A percentile compares a stretch with the other conserved stretches of the same genome.
Evolutionary conservation across 2,113 vertebrate species (phyloP).

Genomic region (Dunckerocampus dactyliophorus): DNA sequence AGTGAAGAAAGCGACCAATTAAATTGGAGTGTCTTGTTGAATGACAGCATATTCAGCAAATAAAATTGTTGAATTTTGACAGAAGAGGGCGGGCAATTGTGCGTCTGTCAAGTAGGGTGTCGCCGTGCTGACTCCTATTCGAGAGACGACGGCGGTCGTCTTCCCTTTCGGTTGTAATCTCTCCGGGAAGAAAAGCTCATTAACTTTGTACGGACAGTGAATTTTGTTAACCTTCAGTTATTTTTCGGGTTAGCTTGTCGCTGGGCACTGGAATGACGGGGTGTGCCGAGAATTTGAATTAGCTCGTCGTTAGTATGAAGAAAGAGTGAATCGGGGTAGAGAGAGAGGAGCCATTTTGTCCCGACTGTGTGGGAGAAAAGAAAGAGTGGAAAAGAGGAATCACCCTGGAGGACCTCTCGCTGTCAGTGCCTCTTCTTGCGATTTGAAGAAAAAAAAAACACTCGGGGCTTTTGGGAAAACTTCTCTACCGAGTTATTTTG

Average conservation of each 20-base stretch:
- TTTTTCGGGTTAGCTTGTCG: slow-evolving; percentile 31
- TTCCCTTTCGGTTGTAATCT: slow-evolving; percentile 58
- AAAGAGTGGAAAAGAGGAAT: slow-evolving; percentile 69
- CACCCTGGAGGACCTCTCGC: slow-evolving; percentile 43
- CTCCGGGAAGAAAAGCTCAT: slow-evolving; percentile 21
- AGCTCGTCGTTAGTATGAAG: slow-evolving; percentile 75
- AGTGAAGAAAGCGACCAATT: slow-evolving; percentile 47
- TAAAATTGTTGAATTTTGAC: slow-evolving; percentile 14
- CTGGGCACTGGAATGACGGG: slow-evolving; percentile 67
- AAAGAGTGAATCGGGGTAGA: slow-evolving; percentile 68
- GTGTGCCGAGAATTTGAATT: slow-evolving; percentile 70
- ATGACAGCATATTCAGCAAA: slow-evolving; percentile 35
- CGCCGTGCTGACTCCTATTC: slow-evolving; percentile 73
- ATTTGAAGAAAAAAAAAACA: slow-evolving; percentile 27
- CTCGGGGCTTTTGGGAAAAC: slow-evolving; percentile 35
- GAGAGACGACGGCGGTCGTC: slow-evolving; percentile 80
- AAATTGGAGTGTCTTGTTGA: background rate
- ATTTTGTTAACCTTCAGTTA: slow-evolving; percentile 24
- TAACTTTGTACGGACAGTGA: slow-evolving; percentile 21
- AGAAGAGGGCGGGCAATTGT: slow-evolving; percentile 50
- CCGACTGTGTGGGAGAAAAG: slow-evolving; percentile 75
- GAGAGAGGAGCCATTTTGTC: slow-evolving; percentile 80
- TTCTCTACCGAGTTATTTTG: slow-evolving; percentile 33
- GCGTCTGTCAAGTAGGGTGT: slow-evolving; percentile 70
- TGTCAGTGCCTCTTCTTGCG: slow-evolving; percentile 52